phyloP scores from a whole-genome alignment of 1,140 invertebrate species.

The Triops longicaudatus region DNA sequence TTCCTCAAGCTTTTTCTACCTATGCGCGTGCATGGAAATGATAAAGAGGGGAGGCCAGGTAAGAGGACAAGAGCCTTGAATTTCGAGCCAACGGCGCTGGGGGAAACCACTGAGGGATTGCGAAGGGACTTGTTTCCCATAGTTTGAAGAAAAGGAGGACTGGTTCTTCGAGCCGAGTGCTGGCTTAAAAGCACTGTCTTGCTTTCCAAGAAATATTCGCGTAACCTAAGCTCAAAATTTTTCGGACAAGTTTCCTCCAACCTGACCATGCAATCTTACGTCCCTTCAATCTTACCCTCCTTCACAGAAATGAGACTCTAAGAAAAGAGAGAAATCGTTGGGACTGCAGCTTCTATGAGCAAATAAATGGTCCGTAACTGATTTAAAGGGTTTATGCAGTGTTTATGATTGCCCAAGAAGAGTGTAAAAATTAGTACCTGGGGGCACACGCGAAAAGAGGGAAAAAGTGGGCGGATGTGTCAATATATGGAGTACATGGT shows the following conservation, averaged over 20 bases:
- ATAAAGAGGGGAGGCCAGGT: not conserved
- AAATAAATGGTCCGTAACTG: too few relatives aligned
- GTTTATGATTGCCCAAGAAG: not conserved
- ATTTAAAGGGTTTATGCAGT: not conserved
- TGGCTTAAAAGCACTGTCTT: not conserved
- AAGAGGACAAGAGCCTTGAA: slow-evolving; percentile 14
- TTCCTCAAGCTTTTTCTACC: not conserved
- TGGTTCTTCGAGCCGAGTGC: not conserved
- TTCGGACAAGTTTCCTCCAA: not conserved
- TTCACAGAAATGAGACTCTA: too few relatives aligned
- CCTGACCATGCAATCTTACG: not conserved
- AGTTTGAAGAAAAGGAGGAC: not conserved
- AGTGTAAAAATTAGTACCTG: not conserved
- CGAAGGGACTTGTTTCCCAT: not conserved
- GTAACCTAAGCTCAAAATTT: not conserved
- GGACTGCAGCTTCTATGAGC: too few relatives aligned
- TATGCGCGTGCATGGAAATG: not conserved
- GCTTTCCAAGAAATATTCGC: not conserved
- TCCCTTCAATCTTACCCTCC: too few relatives aligned
- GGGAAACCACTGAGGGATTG: slow-evolving; percentile 4
- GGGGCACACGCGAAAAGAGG: not conserved
- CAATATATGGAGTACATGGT: not conserved
- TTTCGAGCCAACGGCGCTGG: slow-evolving; percentile 1
- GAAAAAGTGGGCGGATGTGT: not conserved
- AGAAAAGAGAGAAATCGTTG: too few relatives aligned